Percentiles rank a stretch among this genome's conserved stretches.
These are phyloP conservation scores for Elegia similella DNA, from an alignment of 2,888 invertebrate species.

Conservation along the genomic window DNA sequence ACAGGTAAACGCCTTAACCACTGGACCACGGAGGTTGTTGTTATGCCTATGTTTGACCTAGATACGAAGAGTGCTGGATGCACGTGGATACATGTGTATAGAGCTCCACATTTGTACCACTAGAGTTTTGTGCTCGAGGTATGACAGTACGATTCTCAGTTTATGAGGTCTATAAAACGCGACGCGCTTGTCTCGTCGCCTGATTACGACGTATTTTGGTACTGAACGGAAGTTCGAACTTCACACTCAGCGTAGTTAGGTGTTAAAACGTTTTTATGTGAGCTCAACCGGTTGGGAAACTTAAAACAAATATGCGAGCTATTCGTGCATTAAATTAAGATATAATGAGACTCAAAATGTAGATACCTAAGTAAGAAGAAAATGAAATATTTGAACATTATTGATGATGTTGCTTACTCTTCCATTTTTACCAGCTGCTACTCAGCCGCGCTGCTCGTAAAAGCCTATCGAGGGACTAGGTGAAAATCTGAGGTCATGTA, in stretches of 20 bases:
- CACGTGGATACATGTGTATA: no score
- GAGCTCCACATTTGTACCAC: background rate
- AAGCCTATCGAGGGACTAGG: no score
- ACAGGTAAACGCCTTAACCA: no score
- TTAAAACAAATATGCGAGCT: conserved; percentile 1
- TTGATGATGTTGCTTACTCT: no score
- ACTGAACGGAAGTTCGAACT: conserved; percentile 18
- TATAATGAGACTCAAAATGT: background rate
- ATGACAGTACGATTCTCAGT: conserved; percentile 15
- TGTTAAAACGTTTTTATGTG: conserved; percentile 16
- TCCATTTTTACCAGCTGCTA: no score
- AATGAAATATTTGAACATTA: no score
- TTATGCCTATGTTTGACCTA: no score
- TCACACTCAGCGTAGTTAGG: conserved; percentile 14
- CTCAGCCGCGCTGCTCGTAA: no score
- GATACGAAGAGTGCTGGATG: no score
- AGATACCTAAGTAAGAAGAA: background rate
- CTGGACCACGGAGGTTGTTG: no score
- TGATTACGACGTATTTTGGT: conserved; percentile 12
- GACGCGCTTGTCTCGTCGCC: conserved; percentile 10
- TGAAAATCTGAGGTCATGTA: no score
- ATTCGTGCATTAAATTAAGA: background rate
- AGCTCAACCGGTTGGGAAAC: conserved; percentile 3
- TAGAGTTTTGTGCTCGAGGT: background rate
- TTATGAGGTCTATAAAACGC: conserved; percentile 14